These are phyloP conservation scores for Macrophya alboannulata DNA, from an alignment of 2,888 invertebrate genomes.

Conservation along the genomic window DNA sequence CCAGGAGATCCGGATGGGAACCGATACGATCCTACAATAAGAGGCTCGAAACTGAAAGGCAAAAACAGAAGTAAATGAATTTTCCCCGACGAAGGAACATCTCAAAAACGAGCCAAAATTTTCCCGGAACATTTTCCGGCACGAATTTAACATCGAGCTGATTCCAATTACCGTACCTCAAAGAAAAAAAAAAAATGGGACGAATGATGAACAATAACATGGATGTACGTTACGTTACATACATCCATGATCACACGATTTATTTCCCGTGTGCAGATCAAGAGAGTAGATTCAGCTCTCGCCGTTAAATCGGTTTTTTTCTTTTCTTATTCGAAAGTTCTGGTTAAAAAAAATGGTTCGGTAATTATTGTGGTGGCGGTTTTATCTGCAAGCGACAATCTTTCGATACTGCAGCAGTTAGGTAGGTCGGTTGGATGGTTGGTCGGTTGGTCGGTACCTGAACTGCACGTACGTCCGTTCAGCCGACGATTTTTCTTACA, in stretches of 20 bases:
- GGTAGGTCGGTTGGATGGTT: background rate
- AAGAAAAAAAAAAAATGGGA: background rate
- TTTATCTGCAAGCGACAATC: slow-evolving; percentile 52
- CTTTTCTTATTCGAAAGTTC: slow-evolving; percentile 26
- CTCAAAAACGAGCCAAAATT: background rate
- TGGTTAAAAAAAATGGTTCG: background rate
- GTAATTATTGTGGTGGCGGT: slow-evolving; percentile 33
- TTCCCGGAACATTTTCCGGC: background rate
- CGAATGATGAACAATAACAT: background rate
- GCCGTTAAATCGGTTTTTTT: background rate
- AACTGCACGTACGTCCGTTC: slow-evolving; percentile 55
- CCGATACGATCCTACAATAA: background rate
- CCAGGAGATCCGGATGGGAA: background rate
- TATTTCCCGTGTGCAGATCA: slow-evolving; percentile 4
- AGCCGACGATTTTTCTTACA: slow-evolving; percentile 68
- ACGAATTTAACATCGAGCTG: background rate
- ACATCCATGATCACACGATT: background rate
- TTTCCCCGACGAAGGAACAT: background rate
- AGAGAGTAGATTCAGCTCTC: background rate
- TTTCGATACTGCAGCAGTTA: slow-evolving; percentile 21
- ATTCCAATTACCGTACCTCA: background rate
- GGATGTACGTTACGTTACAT: background rate
- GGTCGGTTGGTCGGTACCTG: slow-evolving; percentile 8
- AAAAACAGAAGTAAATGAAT: background rate
- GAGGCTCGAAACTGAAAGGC: too few relatives aligned